Conservation (phyloP, 1,140 invertebrate species). For the Tribolium castaneum region DNA sequence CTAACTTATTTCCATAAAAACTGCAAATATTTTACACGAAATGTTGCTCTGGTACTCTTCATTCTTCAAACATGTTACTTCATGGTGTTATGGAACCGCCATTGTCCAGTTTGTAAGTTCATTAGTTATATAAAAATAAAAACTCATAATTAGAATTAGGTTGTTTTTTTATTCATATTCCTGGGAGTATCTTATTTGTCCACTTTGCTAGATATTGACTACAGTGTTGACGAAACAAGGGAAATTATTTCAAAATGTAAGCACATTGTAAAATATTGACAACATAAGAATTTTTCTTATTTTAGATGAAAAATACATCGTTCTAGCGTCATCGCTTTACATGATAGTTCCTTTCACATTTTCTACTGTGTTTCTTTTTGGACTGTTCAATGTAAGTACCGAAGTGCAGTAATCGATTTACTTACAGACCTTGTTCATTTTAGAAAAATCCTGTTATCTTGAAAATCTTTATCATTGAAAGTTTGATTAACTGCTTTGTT, state of each 20-base stretch:
- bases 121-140: background rate
- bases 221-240: background rate
- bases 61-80: background rate
- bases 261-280: background rate
- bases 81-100: background rate
- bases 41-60: conserved; percentile 19
- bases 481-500: background rate
- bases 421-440: background rate
- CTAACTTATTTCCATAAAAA: conserved; percentile 2
- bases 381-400: background rate
- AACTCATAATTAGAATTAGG: background rate
- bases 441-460: conserved; percentile 18
- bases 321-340: conserved; percentile 16
- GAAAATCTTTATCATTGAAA: background rate
- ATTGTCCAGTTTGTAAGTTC: conserved; percentile 14
- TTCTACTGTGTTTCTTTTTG: conserved; percentile 9
- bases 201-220: conserved; percentile 6
- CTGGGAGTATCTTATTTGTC: conserved; percentile 13
- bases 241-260: conserved; percentile 16
- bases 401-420: background rate
- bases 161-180: conserved; percentile 7
- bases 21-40: background rate
- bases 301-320: conserved; percentile 30
- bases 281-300: background rate
- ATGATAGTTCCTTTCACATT: conserved; percentile 21